Percentiles rank a stretch among this genome's conserved stretches.
Conservation (phyloP, 2,888 invertebrate genomes). For the Itoplectis maculator region DNA sequence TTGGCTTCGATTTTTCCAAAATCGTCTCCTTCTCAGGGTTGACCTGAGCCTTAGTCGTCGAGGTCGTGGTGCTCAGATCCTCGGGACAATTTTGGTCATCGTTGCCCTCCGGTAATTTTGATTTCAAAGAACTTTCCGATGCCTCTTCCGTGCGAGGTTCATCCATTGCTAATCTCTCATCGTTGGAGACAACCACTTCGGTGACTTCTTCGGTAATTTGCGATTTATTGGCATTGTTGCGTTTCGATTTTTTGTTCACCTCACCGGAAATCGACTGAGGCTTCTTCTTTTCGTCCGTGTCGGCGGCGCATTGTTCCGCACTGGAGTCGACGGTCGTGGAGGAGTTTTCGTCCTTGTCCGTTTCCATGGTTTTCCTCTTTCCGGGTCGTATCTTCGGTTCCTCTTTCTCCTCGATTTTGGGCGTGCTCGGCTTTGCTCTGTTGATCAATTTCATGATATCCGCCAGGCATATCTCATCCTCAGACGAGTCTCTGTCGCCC, state of each 20-base stretch:
- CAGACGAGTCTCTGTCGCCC: slow-evolving; percentile 66
- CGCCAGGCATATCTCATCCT: slow-evolving; percentile 74
- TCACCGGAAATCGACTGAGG: slow-evolving; percentile 47
- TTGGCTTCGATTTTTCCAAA: not conserved
- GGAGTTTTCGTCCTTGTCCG: slow-evolving; percentile 59
- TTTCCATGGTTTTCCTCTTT: slow-evolving; percentile 73
- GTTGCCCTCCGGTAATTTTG: not conserved
- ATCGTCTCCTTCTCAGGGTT: not conserved
- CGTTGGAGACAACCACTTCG: not conserved
- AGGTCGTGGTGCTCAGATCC: not conserved
- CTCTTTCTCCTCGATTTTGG: slow-evolving; percentile 46
- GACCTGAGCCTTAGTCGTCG: not conserved
- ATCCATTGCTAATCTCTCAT: slow-evolving; percentile 13
- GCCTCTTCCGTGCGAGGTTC: not conserved
- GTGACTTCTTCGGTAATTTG: slow-evolving; percentile 5
- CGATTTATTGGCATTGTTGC: slow-evolving; percentile 43
- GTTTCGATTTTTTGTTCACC: slow-evolving; percentile 63
- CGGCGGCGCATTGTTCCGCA: not conserved
- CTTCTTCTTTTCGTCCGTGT: slow-evolving; percentile 24
- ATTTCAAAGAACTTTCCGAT: not conserved
- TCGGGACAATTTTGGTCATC: slow-evolving; percentile 11
- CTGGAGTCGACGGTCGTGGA: not conserved
- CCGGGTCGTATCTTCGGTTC: slow-evolving; percentile 64
- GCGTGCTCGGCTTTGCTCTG: slow-evolving; percentile 63
- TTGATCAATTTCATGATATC: slow-evolving; percentile 79